Percentiles rank a stretch among this genome's conserved stretches.
These are phyloP conservation scores for Moxostoma hubbsi DNA, from an alignment of 2,797 vertebrate genomes.

Conservation along the genomic window DNA sequence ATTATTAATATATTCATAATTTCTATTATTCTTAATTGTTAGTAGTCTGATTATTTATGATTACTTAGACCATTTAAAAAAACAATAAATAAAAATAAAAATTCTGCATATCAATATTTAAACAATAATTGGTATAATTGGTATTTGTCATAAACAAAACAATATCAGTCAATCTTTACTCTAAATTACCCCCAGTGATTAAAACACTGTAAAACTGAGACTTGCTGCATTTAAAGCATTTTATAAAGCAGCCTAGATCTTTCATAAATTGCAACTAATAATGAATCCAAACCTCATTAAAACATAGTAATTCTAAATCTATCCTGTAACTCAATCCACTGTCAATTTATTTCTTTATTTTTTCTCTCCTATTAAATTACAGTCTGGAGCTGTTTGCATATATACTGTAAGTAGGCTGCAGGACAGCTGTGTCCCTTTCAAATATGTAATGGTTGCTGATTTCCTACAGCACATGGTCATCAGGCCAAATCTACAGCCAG, in stretches of 20 bases:
- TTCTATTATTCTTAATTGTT: no score
- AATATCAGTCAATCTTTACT: no score
- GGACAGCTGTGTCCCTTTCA: slow-evolving; percentile 99
- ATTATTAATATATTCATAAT: no score
- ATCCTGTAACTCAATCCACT: slow-evolving; percentile 87
- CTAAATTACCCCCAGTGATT: no score
- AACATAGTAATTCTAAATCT: slow-evolving; percentile 95
- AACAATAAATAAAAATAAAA: no score
- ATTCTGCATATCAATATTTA: no score
- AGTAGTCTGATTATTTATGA: no score
- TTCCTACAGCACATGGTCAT: slow-evolving; percentile 99
- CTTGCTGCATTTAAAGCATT: slow-evolving; percentile 49
- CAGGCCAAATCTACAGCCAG: slow-evolving; percentile 99
- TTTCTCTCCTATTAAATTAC: slow-evolving; percentile 95
- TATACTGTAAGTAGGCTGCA: slow-evolving; percentile 93
- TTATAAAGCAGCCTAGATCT: slow-evolving; percentile 82
- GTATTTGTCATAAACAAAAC: no score
- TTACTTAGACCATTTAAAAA: no score
- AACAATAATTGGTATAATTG: no score
- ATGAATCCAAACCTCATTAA: slow-evolving; percentile 93
- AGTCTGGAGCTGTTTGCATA: slow-evolving; percentile 99
- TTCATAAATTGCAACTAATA: slow-evolving; percentile 87
- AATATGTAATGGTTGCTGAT: slow-evolving; percentile 99
- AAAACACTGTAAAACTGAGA: neutral
- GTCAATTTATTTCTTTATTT: slow-evolving; percentile 84